These are phyloP conservation scores for Scaeva pyrastri DNA, from an alignment of 2,888 invertebrate species.

Conservation along the genomic window DNA sequence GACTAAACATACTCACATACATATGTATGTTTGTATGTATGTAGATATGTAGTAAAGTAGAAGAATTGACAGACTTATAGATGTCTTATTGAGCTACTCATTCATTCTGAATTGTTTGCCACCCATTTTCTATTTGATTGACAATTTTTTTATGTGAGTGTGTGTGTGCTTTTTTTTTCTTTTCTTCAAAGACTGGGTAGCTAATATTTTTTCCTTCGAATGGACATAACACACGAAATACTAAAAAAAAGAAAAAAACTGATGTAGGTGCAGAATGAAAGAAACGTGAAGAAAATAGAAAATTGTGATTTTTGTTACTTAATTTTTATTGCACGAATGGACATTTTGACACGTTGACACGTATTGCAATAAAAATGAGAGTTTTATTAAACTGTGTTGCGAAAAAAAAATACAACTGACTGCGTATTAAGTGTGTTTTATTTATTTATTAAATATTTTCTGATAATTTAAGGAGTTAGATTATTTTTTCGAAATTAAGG, in stretches of 20 bases:
- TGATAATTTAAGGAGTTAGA: background rate
- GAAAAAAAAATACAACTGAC: background rate
- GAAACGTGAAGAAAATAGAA: slow-evolving; percentile 64
- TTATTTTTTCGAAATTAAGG: background rate
- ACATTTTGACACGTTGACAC: slow-evolving; percentile 58
- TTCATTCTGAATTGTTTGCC: slow-evolving; percentile 67
- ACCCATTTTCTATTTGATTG: slow-evolving; percentile 66
- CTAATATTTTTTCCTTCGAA: slow-evolving; percentile 1
- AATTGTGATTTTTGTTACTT: slow-evolving; percentile 65
- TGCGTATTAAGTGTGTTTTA: background rate
- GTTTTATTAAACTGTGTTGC: slow-evolving; percentile 3
- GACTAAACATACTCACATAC: background rate
- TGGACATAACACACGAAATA: background rate
- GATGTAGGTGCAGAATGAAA: slow-evolving; percentile 8
- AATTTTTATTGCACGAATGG: slow-evolving; percentile 61
- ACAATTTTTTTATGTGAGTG: slow-evolving; percentile 54
- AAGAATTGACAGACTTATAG: slow-evolving; percentile 59
- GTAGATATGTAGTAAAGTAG: too few species aligned
- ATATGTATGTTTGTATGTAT: too few species aligned
- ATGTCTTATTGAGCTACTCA: slow-evolving; percentile 72
- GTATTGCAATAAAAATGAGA: slow-evolving; percentile 15
- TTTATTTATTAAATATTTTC: background rate
- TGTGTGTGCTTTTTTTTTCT: background rate
- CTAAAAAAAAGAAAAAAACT: slow-evolving; percentile 27
- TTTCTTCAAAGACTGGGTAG: background rate